phyloP scores from a whole-genome alignment of 2,888 invertebrate genomes.

The Ochropleura plecta region DNA sequence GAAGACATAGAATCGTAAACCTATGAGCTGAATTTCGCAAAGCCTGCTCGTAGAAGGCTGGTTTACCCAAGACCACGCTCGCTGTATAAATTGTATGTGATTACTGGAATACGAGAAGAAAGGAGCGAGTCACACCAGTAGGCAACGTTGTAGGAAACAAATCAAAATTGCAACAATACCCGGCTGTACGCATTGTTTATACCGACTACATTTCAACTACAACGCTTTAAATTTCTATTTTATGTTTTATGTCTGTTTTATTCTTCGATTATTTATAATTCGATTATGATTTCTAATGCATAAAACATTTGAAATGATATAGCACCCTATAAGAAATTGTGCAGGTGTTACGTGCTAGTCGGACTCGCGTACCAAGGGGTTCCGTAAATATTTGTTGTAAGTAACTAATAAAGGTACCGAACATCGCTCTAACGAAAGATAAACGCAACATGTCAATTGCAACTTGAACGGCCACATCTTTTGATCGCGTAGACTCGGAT shows the following conservation, averaged over 20 bases:
- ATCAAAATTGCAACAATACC: constrained; percentile 65
- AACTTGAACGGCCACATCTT: no score
- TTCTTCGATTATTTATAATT: no score
- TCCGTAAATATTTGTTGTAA: no score
- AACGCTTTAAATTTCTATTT: constrained; percentile 30
- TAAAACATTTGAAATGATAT: no score
- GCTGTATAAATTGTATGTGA: constrained; percentile 68
- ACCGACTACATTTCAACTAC: constrained; percentile 18
- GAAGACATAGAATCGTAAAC: constrained; percentile 36
- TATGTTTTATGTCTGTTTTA: neutral
- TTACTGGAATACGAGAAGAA: constrained; percentile 69
- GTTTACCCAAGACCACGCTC: constrained; percentile 48
- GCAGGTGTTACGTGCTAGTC: no score
- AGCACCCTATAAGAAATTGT: no score
- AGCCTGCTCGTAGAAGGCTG: constrained; percentile 22
- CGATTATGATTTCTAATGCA: no score
- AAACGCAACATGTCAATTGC: no score
- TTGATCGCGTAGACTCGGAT: no score
- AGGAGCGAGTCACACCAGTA: constrained; percentile 45
- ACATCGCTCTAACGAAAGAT: no score
- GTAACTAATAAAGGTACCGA: no score
- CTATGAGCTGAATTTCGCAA: constrained; percentile 28
- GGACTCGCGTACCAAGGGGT: no score
- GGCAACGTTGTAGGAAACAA: constrained; percentile 50
- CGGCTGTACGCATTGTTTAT: constrained; percentile 46